Percentiles rank a stretch among this genome's conserved stretches.
Conservation (phyloP, 2,888 invertebrate genomes). For the Rhodophaea formosa region DNA sequence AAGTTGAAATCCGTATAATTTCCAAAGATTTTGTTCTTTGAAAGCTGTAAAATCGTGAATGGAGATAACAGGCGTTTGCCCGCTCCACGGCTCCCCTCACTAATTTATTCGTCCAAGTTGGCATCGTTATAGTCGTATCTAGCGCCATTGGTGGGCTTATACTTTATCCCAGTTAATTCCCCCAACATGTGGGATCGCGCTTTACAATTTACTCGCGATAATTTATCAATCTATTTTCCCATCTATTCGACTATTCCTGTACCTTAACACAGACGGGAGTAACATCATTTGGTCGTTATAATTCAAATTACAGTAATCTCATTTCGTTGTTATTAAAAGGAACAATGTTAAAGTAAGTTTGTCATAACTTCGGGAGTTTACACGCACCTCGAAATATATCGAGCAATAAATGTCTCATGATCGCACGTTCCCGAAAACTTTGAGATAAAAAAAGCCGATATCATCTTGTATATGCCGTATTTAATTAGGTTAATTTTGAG, state of each 20-base stretch:
- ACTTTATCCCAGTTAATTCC: slow-evolving; percentile 54
- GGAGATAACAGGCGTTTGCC: slow-evolving; percentile 58
- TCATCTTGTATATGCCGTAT: background rate
- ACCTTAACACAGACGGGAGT: background rate
- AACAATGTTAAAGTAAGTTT: slow-evolving; percentile 3
- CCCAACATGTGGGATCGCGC: slow-evolving; percentile 47
- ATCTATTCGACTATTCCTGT: background rate
- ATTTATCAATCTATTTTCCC: slow-evolving; percentile 42
- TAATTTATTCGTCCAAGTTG: slow-evolving; percentile 69
- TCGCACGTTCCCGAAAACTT: background rate
- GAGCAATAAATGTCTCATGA: background rate
- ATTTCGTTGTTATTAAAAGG: background rate
- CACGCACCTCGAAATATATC: background rate
- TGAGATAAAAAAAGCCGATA: slow-evolving; percentile 3
- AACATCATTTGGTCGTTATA: too few species aligned
- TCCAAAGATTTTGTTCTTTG: slow-evolving; percentile 51
- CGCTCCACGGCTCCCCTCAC: slow-evolving; percentile 48
- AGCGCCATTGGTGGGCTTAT: slow-evolving; percentile 56
- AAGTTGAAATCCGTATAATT: slow-evolving; percentile 47
- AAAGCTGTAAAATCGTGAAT: slow-evolving; percentile 58
- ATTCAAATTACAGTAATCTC: too few species aligned
- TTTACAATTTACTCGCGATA: slow-evolving; percentile 43
- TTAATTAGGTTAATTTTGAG: slow-evolving; percentile 13
- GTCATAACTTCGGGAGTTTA: background rate
- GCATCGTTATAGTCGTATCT: slow-evolving; percentile 55